Conservation (phyloP, 2,888 invertebrate species). For the Andrena camellia region DNA sequence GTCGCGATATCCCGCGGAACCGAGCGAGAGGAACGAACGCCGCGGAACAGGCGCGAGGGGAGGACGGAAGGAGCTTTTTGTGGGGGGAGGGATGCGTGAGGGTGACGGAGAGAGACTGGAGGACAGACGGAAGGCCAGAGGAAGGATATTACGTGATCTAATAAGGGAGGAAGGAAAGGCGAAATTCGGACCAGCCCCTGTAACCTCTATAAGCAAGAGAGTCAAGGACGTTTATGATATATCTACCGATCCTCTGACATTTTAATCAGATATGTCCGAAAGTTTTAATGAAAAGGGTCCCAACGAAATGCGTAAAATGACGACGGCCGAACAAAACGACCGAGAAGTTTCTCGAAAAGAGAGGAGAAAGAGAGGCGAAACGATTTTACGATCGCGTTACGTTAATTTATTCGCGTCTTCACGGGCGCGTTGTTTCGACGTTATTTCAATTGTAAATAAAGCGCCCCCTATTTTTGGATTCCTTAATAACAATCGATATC, state of each 20-base stretch:
- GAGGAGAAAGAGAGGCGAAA: background rate
- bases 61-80: background rate
- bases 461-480: conserved; percentile 1
- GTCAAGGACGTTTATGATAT: conserved; percentile 15
- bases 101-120: background rate
- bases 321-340: background rate
- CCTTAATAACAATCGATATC: background rate
- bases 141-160: conserved; percentile 37
- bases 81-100: background rate
- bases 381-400: background rate
- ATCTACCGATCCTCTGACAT: background rate
- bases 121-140: background rate
- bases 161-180: conserved; percentile 22
- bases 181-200: conserved; percentile 7
- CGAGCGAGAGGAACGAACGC: conserved; percentile 15
- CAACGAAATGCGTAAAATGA: background rate
- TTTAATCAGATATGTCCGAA: conserved; percentile 23
- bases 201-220: background rate
- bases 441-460: conserved; percentile 42
- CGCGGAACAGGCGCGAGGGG: conserved; percentile 28
- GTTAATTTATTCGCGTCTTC: conserved; percentile 28
- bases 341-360: background rate
- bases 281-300: background rate
- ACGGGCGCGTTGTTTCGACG: background rate
- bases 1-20: conserved; percentile 62